These are phyloP conservation scores for Plestiodon gilberti DNA, from an alignment of 2,113 vertebrate genomes.

Conservation along the genomic window DNA sequence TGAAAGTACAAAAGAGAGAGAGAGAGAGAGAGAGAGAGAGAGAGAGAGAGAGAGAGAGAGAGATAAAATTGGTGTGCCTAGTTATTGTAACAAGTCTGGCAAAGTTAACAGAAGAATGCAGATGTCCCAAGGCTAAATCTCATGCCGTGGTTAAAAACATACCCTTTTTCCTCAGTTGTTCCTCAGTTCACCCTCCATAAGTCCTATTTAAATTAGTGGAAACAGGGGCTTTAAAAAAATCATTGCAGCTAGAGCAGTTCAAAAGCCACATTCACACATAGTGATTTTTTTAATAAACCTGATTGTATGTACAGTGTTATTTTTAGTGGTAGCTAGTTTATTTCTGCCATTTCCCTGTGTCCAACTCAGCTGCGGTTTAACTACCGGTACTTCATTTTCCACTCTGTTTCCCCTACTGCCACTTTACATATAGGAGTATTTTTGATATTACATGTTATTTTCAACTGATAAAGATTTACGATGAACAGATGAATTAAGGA, in stretches of 20 bases:
- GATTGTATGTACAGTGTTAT: too few species aligned
- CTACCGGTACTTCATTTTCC: too few species aligned
- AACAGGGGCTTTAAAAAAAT: background rate
- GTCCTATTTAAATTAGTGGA: constrained; percentile 25
- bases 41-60: background rate
- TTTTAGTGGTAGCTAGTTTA: background rate
- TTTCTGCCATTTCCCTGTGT: background rate
- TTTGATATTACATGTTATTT: background rate
- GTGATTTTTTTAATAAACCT: background rate
- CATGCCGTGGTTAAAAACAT: too few species aligned
- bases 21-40: background rate
- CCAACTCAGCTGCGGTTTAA: background rate
- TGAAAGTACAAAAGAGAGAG: background rate
- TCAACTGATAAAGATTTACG: background rate
- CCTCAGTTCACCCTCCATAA: background rate
- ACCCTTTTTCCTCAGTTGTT: background rate
- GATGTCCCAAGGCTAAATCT: background rate
- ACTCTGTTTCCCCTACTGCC: background rate
- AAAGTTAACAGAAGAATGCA: background rate
- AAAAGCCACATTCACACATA: background rate
- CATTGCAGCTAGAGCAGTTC: background rate
- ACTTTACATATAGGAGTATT: background rate
- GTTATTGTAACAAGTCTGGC: background rate
- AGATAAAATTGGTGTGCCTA: background rate
- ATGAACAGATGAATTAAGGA: background rate